Base-by-base conservation (phyloP, 2,113 vertebrate species). In the Oostethus manadensis region DNA sequence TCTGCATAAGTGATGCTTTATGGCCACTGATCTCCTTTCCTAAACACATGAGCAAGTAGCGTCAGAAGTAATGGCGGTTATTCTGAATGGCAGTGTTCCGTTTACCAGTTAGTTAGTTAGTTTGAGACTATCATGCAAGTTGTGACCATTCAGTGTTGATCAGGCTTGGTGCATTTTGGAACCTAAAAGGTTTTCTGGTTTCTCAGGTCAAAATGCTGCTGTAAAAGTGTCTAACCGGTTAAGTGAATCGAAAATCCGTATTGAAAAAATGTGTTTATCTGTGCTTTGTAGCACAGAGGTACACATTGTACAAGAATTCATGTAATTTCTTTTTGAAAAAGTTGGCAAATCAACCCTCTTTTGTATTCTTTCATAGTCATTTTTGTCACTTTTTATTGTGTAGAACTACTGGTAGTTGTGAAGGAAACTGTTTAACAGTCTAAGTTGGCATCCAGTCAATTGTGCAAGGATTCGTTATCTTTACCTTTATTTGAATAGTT, bases 141-240 rank as follows among this genome's bases (percentile, higher is more conserved):
- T 53, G 33, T 10, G 17, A 18, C 35, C 5, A 18, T 54, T 8
- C 14, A 40, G 38, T 14, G 29, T 26, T 45, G 29, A 62, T 20
- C 51, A 58, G 3, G 21, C 21, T 20, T 4, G n/a, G 46, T 59
- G 21, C 38, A 23, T 33, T 56, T 56, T 7, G 33, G 64, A 65
- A n/a, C 44, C 44, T 56, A 43, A 10, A 43, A 46, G 57, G 18
- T 61, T 58, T 45, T 62, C 48, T 58, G 44, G 58, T 58, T 82
- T 45, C 74, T 81, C 75, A 70, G 69, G 65, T 78, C 64, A 47
- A 70, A 51, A 63, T 58, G 47, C 68, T 80, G 64, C 77, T 76
- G 56, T 55, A 35, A 29, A 51, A 29, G 22, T 53, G 8, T 23
- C 14, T 23, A 10, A 9, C 20, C 11, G 46, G 18, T 47, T 48